A percentile compares a stretch with the other conserved stretches of the same genome.
Evolutionary conservation across 2,888 invertebrate genomes (phyloP).

Genomic region (Melipona beecheii): DNA sequence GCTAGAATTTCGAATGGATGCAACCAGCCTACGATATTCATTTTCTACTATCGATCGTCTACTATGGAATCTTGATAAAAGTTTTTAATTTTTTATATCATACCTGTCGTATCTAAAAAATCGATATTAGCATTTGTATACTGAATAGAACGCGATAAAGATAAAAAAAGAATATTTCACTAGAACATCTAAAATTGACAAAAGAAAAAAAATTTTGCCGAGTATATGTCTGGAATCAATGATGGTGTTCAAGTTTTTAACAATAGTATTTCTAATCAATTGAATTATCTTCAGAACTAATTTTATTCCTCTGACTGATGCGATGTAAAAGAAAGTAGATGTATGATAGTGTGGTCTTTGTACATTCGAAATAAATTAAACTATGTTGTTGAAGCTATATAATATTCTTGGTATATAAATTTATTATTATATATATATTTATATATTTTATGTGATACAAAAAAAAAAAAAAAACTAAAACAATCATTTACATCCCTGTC

Average conservation of each 20-base stretch:
- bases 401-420: constrained; percentile 45
- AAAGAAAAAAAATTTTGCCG: constrained; percentile 23
- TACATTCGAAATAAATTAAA: constrained; percentile 70
- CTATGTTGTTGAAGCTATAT: constrained; percentile 66
- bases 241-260: constrained; percentile 33
- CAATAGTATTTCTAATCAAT: constrained; percentile 35
- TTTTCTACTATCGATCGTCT: constrained; percentile 19
- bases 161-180: background rate
- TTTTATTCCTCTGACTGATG: constrained; percentile 62
- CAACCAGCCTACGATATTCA: constrained; percentile 31
- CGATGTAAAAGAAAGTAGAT: constrained; percentile 61
- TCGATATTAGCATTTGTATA: constrained; percentile 30
- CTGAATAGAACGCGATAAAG: background rate
- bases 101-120: constrained; percentile 12
- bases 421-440: constrained; percentile 20
- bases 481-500: constrained; percentile 23
- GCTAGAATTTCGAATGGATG: constrained; percentile 46
- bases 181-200: background rate
- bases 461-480: background rate
- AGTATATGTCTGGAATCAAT: constrained; percentile 30
- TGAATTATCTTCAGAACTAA: constrained; percentile 50
- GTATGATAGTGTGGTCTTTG: constrained; percentile 67
- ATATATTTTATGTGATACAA: constrained; percentile 27
- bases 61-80: constrained; percentile 42
- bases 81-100: constrained; percentile 43